Base-by-base conservation (phyloP, 2,797 vertebrate species). In the Coranthus polyacanthus region DNA sequence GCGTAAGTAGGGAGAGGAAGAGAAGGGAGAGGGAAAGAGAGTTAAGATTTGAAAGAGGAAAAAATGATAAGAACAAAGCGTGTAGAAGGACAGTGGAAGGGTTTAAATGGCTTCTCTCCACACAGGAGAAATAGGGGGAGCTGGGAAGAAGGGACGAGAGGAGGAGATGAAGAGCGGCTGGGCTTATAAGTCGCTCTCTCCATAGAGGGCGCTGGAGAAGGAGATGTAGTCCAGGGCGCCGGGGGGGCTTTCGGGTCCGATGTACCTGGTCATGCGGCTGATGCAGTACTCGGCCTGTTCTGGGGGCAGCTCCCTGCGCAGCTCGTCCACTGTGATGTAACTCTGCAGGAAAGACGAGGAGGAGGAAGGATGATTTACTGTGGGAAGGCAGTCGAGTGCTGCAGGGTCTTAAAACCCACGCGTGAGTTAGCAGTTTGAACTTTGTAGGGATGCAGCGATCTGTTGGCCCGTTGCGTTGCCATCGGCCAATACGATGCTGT, bases 271-370 rank as follows among this genome's bases (percentile, higher is more conserved):
- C 96, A 97, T 97, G 84, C 95, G 94, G 84, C 62, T 95, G 94
- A 97, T 96, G 93, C 96, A 97, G 79, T 96, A 96, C 83, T 96
- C 95, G 0, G 96, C 96, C 92, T 97, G 96, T 82, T 97, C 96
- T 0, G 93, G 90, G 0, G 96, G 96, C 68, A 97, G 94, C 87
- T 97, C 96, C 18, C 95, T 88, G 65, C 95, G 94, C 74, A 96
- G 90, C 85, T 96, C 95, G 0, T 97, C 96, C 13, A 95, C 79
- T 0, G 95, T 96, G 92, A 97, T 96, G 91, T 94, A 96, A 50
- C 60, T 90, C 95, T 97, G 84, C 6, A 22, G 45, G 37, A n/a
- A 15, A 22, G 46, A 44, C 16, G 63, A 44, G 44, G 9, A 15
- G 46, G 17, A n/a, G 29, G 10, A 37, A n/a, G n/a, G n/a, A n/a